Evolutionary conservation across 2,888 invertebrate species (phyloP), one percentile per base, ranked within the genome.

Genomic region (Stenchaetothrips biformis): DNA sequence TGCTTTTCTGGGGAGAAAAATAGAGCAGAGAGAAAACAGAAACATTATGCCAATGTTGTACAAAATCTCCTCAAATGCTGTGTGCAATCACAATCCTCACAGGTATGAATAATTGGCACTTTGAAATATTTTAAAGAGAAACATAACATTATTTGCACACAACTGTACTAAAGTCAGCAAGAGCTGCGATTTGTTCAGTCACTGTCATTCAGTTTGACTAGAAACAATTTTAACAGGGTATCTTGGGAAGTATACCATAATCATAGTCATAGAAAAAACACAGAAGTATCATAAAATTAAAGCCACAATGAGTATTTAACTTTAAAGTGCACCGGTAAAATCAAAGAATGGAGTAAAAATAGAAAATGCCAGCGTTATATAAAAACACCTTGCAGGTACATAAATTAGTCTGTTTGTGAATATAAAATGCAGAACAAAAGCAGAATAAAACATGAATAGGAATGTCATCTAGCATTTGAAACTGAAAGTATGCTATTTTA

Each of bases 271-370:
- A 74, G 25, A 74, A 21, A 21, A 21, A 21, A 25, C 21, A n/a
- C 67, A 74, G 25, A 8, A 74, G 67, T 74, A 2, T 8, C 67
- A 25, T 74, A 74, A 74, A 74, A 74, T 74, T 74, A 74, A 74
- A 74, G 67, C 67, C 67, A 74, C 67, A 25, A 74, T 74, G 67
- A 74, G 67, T 74, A 74, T 74, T 74, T 16, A 59, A 59, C 16
- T 13, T 74, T 74, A 8, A 74, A 25, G 25, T 25, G 25, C 67
- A 74, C 67, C 11, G 67, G 67, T 25, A 74, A 7, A 21, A 8
- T n/a, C 67, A 74, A 74, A 74, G 25, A 25, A 74, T 8, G 0
- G 21, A 25, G 16, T 7, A 11, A 74, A 21, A 74, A 21, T 74
- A 25, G 11, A 74, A 74, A 74, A 74, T 74, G 25, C 21, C 67